Conservation (phyloP, 1,140 invertebrate genomes). For the Maconellicoccus hirsutus region DNA sequence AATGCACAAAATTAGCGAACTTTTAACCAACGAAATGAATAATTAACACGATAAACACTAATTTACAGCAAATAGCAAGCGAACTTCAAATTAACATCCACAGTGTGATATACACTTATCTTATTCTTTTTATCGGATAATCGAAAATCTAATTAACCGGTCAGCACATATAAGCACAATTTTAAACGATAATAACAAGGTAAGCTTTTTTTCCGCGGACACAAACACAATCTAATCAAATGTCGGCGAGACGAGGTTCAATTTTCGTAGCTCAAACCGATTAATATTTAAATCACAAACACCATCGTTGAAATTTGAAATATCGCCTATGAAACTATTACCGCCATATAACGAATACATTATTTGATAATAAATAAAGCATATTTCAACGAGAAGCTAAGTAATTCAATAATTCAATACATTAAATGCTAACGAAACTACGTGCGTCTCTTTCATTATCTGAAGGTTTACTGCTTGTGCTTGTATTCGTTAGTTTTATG, state of each 20-base stretch:
- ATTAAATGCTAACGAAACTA: not conserved
- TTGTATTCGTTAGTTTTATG: not conserved
- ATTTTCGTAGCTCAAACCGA: not conserved
- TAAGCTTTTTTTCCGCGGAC: not conserved
- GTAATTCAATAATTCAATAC: not conserved
- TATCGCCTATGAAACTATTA: not conserved
- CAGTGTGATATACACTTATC: not conserved
- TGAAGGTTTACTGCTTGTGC: not conserved
- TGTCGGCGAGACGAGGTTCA: not conserved
- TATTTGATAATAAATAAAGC: not conserved
- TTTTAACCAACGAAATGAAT: not conserved
- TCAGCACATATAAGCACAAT: not conserved
- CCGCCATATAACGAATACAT: not conserved
- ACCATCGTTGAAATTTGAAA: not conserved
- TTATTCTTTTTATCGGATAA: not conserved
- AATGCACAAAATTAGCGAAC: not conserved
- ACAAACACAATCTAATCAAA: slow-evolving; percentile 6
- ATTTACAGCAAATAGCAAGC: not conserved
- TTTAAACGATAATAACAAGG: not conserved
- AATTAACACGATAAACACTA: not conserved
- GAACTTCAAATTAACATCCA: not conserved
- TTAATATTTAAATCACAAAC: not conserved
- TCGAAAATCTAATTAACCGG: not conserved
- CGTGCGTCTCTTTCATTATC: not conserved
- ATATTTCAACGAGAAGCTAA: not conserved